Conservation (phyloP, 2,797 vertebrate species). For the Urocyon cinereoargenteus region DNA sequence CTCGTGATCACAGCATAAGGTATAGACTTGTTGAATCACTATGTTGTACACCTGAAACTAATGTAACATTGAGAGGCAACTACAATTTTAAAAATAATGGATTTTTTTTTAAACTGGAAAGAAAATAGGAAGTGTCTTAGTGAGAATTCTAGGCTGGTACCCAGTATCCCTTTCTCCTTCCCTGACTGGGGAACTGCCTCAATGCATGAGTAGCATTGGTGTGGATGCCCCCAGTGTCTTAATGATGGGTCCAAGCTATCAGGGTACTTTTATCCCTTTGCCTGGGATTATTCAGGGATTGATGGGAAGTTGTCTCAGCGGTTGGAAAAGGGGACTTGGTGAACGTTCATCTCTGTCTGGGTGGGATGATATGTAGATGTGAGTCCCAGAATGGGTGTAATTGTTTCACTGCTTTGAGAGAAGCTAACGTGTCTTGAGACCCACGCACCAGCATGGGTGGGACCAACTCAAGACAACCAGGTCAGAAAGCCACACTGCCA, state of each 20-base stretch:
- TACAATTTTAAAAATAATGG: not conserved
- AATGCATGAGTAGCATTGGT: not conserved
- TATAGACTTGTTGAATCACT: not conserved
- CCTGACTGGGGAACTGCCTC: not conserved
- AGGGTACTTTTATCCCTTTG: not conserved
- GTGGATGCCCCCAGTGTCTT: not conserved
- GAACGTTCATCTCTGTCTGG: not conserved
- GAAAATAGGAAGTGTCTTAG: not conserved
- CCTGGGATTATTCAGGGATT: not conserved
- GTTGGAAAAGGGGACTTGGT: not conserved
- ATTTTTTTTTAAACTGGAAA: not conserved
- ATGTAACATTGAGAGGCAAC: not conserved
- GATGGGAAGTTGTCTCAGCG: not conserved
- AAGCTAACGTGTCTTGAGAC: not conserved
- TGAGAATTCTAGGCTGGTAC: not conserved
- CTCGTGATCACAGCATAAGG: not conserved
- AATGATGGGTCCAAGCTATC: not conserved
- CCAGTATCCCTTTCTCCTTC: not conserved
- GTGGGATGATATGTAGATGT: not conserved
- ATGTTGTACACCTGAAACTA: not conserved
- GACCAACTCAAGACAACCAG: not conserved
- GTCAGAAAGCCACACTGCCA: not conserved
- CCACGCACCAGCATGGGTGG: not conserved
- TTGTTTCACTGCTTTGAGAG: not conserved
- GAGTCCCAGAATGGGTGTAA: too few relatives aligned